Percentiles rank a stretch among this genome's conserved stretches.
These are phyloP conservation scores for Smittia sp. DNA, from an alignment of 2,888 invertebrate genomes.

Conservation along the genomic window DNA sequence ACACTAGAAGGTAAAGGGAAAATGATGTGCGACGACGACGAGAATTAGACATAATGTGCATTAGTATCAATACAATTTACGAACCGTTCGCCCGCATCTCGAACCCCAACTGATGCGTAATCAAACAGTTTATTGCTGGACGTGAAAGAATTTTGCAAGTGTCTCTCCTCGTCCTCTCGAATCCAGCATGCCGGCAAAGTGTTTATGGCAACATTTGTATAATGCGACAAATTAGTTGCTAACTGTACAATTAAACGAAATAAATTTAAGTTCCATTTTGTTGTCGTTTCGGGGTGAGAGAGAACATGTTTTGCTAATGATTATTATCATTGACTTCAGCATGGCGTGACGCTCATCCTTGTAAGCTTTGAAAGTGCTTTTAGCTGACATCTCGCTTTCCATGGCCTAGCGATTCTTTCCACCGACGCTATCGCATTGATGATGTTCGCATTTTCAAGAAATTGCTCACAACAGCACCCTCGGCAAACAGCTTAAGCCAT, in stretches of 20 bases:
- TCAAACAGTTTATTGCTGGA: neutral
- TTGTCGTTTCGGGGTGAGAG: neutral
- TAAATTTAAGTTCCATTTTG: constrained; percentile 2
- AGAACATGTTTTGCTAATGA: neutral
- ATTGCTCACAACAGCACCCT: too few species aligned
- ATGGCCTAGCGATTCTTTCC: neutral
- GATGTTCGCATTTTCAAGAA: too few species aligned
- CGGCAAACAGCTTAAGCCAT: too few species aligned
- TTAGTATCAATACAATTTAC: neutral
- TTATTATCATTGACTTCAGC: neutral
- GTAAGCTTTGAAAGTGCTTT: neutral
- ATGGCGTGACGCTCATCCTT: neutral
- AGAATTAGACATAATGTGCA: constrained; percentile 12
- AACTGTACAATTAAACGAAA: constrained; percentile 18
- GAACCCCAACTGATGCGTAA: neutral
- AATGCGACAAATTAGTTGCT: neutral
- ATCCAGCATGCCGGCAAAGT: too few species aligned
- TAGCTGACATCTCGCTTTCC: too few species aligned
- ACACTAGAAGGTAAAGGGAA: constrained; percentile 12
- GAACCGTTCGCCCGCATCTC: neutral
- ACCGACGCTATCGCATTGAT: neutral
- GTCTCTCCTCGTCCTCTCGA: too few species aligned
- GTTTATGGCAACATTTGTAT: too few species aligned
- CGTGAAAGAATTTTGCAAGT: neutral
- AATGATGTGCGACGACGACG: constrained; percentile 28